phyloP scores from a whole-genome alignment of 1,140 invertebrate species.

The Ctenoplectra terminalis region DNA sequence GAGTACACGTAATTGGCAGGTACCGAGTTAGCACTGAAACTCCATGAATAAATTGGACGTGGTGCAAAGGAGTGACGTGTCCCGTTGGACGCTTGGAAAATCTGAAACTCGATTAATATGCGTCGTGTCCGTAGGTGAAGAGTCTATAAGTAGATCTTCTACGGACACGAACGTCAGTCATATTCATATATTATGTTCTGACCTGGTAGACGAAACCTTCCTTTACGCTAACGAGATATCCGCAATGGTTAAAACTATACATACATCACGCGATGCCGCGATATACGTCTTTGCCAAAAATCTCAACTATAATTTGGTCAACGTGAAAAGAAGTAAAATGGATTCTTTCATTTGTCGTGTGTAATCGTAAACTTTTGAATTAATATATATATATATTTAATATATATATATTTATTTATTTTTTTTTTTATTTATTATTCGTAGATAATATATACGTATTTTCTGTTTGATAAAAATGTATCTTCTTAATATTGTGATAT shows the following conservation, averaged over 20 bases:
- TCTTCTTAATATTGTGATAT: conserved; percentile 2
- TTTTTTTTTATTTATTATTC: not conserved
- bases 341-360: not conserved
- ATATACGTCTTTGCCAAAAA: conserved; percentile 43
- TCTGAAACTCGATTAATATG: conserved; percentile 81
- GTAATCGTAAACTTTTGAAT: not conserved
- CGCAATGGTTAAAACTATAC: conserved; percentile 35
- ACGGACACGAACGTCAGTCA: conserved; percentile 76
- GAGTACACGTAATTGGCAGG: conserved; percentile 59
- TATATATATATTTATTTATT: not conserved
- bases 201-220: conserved; percentile 64
- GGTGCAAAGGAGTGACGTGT: conserved; percentile 53
- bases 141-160: conserved; percentile 80
- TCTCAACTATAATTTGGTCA: conserved; percentile 17
- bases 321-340: not conserved
- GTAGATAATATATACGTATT: not conserved
- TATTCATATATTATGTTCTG: conserved; percentile 77
- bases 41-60: conserved; percentile 66
- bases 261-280: conserved; percentile 28
- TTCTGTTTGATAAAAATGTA: conserved; percentile 19
- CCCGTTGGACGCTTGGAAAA: conserved; percentile 66
- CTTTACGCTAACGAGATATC: conserved; percentile 75
- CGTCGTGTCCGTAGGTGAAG: conserved; percentile 77
- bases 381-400: not conserved
- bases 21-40: conserved; percentile 50